phyloP scores from a whole-genome alignment of 2,113 vertebrate species.

The Strix uralensis region DNA sequence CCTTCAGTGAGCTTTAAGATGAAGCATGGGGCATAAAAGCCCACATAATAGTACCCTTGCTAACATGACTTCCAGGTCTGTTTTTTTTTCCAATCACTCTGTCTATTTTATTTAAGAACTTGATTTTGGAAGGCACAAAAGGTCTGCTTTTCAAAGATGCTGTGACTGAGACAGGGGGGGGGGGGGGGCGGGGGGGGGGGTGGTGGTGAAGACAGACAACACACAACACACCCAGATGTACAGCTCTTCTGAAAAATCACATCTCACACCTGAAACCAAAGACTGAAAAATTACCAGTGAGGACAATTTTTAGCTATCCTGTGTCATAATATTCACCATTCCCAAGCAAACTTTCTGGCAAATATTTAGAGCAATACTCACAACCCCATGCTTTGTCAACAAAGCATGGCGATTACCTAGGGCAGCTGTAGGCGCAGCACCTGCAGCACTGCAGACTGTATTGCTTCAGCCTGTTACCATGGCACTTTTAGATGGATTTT shows the following conservation, averaged over 20 bases:
- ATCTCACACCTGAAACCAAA: background rate
- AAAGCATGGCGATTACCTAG: background rate
- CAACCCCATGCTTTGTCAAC: background rate
- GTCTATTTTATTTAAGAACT: background rate
- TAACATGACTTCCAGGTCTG: background rate
- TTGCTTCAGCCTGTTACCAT: background rate
- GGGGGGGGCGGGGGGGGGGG: too few relatives aligned
- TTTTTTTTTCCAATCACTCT: background rate
- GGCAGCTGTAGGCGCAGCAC: background rate
- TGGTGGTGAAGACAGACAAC: background rate
- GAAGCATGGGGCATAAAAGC: background rate
- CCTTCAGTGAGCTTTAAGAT: background rate
- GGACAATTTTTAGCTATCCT: background rate
- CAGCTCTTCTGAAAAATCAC: slow-evolving; percentile 1
- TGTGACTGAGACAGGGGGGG: background rate
- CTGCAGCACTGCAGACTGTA: background rate
- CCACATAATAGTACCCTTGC: background rate
- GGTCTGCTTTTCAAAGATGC: background rate
- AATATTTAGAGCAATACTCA: background rate
- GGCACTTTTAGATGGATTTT: background rate
- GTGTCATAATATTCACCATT: background rate
- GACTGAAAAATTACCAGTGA: background rate
- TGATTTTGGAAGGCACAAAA: background rate
- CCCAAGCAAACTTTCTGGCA: background rate
- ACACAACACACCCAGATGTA: background rate